Evolutionary conservation across 2,797 vertebrate species (phyloP), one percentile per base, ranked within the genome.

Genomic region (Gadopsis marmoratus): DNA sequence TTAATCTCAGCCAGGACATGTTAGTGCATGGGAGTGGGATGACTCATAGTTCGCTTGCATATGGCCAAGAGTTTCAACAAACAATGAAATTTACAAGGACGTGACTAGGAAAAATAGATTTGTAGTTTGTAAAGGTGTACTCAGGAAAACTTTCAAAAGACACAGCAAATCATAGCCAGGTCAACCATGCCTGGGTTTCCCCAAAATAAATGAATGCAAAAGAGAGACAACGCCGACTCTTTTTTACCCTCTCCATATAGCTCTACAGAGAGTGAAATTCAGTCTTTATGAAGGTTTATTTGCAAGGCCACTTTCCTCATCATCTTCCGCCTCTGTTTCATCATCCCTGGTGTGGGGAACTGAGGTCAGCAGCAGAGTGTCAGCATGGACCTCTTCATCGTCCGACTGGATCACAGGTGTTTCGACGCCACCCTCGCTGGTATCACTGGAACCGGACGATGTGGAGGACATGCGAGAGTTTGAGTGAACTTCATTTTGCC

Each of bases 351-450:
- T 61, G 9, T 86, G 89, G 41, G 92, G 92, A 16, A 83, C 81
- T 7, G 91, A 90, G 76, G 90, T 93, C 75, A 94, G 92, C 65
- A 94, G 84, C 77, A 93, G 78, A 1, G 93, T 96, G 94, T 96
- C 96, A 29, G 92, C 95, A 16, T 95, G 95, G 65, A 94, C 95
- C 6, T 97, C 97, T 78, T 96, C 97, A 13, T 97, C 96, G 3
- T 98, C 97, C 0, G 97, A 97, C 87, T 97, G 97, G 89, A 96
- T 95, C 86, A 97, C 93, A 0, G 97, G 97, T 0, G 97, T 97
- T 85, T 97, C 95, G 0, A 83, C 93, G 31, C 96, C 96, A 0
- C 93, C 94, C 3, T 93, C 95, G 0, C 96, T 97, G 72, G 92
- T 95, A 37, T 96, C 95, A 4, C 94, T 96, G 74, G 96, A 98